A percentile compares a stretch with the other conserved stretches of the same genome.
These are phyloP conservation scores for Enteromius unitaeniatus DNA, from an alignment of 2,797 vertebrate genomes.

Conservation along the genomic window DNA sequence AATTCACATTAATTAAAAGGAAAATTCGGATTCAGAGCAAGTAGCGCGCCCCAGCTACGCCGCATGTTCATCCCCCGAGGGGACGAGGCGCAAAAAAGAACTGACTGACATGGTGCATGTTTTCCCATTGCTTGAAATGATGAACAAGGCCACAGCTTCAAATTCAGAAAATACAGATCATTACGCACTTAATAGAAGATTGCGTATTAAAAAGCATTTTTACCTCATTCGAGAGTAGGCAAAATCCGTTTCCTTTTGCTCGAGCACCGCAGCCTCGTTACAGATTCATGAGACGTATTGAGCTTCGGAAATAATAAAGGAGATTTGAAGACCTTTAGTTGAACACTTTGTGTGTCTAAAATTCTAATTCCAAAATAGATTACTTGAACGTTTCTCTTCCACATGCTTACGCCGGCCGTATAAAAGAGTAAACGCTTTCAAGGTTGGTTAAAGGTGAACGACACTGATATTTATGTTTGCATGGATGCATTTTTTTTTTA, in stretches of 20 bases:
- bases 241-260: constrained; percentile 34
- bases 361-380: constrained; percentile 43
- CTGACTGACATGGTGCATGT: constrained; percentile 22
- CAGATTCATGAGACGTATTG: constrained; percentile 34
- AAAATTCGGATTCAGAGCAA: constrained; percentile 32
- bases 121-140: constrained; percentile 12
- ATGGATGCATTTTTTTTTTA: constrained; percentile 1
- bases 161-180: constrained; percentile 4
- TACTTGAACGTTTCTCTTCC: constrained; percentile 15
- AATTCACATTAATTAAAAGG: constrained; percentile 42
- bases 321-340: constrained; percentile 26
- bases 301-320: constrained; percentile 46
- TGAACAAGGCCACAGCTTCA: constrained; percentile 20
- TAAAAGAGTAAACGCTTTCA: background rate
- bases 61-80: constrained; percentile 3
- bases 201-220: constrained; percentile 14
- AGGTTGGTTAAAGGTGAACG: constrained; percentile 7
- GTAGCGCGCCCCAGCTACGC: background rate
- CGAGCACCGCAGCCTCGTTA: constrained; percentile 29
- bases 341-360: constrained; percentile 31
- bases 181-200: background rate
- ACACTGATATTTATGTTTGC: constrained; percentile 15
- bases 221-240: constrained; percentile 14
- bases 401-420: background rate
- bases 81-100: background rate